Conservation (phyloP, 1,140 invertebrate genomes). For the Carposina sasakii region DNA sequence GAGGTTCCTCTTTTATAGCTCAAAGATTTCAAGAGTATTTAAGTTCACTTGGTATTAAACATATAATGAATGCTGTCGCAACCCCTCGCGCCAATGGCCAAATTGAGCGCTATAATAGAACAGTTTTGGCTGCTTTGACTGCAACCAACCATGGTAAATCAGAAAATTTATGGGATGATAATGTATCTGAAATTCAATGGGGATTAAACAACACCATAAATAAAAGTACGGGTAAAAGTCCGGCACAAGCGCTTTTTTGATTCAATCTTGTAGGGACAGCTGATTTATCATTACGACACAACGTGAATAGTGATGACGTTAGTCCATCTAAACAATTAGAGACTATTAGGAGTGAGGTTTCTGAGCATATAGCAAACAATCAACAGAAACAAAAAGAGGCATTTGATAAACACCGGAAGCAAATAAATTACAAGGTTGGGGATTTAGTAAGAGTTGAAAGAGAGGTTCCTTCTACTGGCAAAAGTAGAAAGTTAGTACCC, state of each 20-base stretch:
- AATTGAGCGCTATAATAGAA: constrained; percentile 26
- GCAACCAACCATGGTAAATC: background rate
- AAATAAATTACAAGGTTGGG: background rate
- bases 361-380: background rate
- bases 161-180: background rate
- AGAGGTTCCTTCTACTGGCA: background rate
- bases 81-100: constrained; percentile 31
- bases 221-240: background rate
- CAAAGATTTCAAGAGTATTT: background rate
- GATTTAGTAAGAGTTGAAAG: constrained; percentile 8
- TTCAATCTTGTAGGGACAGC: background rate
- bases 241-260: background rate
- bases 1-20: background rate
- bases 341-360: background rate
- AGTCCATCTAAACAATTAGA: background rate
- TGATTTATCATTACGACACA: background rate
- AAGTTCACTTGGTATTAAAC: constrained; percentile 7
- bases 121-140: background rate
- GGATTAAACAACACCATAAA: background rate
- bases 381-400: background rate
- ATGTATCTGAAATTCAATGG: constrained; percentile 1
- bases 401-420: background rate
- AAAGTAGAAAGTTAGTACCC: constrained; percentile 18
- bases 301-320: background rate
- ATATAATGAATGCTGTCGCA: constrained; percentile 15